These are phyloP conservation scores for Poecilus cupreus DNA, from an alignment of 2,888 invertebrate genomes.

Conservation along the genomic window DNA sequence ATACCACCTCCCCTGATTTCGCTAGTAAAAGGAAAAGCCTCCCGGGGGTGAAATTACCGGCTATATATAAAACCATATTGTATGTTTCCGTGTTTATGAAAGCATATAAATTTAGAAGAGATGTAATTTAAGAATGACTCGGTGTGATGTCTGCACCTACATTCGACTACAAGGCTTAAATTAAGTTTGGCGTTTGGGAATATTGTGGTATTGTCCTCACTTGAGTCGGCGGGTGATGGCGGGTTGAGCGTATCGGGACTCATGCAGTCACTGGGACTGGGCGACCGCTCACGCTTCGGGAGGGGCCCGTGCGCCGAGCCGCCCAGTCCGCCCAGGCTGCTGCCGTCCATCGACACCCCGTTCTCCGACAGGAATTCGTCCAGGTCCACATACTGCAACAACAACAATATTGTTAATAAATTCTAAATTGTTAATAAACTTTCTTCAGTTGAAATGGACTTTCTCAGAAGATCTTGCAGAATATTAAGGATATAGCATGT, in stretches of 20 bases:
- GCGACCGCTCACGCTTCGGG: slow-evolving; percentile 90
- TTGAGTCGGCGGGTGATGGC: slow-evolving; percentile 92
- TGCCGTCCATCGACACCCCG: slow-evolving; percentile 89
- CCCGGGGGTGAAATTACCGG: not conserved
- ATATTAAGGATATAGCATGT: too few species aligned
- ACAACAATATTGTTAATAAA: too few species aligned
- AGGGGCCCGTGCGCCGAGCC: slow-evolving; percentile 80
- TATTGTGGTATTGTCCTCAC: slow-evolving; percentile 76
- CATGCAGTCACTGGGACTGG: slow-evolving; percentile 91
- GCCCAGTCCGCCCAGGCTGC: slow-evolving; percentile 77
- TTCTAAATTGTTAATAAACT: too few species aligned
- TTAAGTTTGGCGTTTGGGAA: slow-evolving; percentile 51
- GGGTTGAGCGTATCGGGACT: slow-evolving; percentile 93
- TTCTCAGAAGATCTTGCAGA: too few species aligned
- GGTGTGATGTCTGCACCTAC: slow-evolving; percentile 45
- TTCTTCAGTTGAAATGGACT: too few species aligned
- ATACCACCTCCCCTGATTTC: too few species aligned
- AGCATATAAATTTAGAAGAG: not conserved
- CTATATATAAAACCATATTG: not conserved
- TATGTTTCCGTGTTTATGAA: slow-evolving; percentile 3
- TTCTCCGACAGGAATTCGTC: slow-evolving; percentile 98
- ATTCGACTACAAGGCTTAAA: slow-evolving; percentile 53
- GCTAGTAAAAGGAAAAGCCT: too few species aligned
- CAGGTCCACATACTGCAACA: slow-evolving; percentile 91
- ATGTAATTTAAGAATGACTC: not conserved